These are phyloP conservation scores for Athripsodes cinereus DNA, from an alignment of 2,888 invertebrate genomes.

Conservation along the genomic window DNA sequence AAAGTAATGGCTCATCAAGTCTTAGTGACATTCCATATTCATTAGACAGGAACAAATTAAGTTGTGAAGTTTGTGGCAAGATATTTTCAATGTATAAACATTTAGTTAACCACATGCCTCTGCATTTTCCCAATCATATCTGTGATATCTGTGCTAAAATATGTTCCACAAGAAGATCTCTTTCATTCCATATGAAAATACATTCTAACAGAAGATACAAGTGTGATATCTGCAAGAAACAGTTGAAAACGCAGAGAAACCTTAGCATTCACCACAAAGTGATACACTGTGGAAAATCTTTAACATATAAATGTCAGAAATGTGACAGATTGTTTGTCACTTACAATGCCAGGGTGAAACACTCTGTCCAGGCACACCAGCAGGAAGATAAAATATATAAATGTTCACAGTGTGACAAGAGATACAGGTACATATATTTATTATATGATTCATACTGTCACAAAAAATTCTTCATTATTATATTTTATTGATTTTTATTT, in stretches of 20 bases:
- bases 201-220: slow-evolving; percentile 10
- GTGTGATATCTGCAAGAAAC: slow-evolving; percentile 17
- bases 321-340: slow-evolving; percentile 16
- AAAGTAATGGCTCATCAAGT: too few species aligned
- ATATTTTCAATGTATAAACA: slow-evolving; percentile 12
- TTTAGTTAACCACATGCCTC: slow-evolving; percentile 18
- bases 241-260: slow-evolving; percentile 15
- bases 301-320: slow-evolving; percentile 16
- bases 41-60: not conserved
- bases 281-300: slow-evolving; percentile 19
- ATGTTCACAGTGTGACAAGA: slow-evolving; percentile 21
- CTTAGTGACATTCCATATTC: not conserved
- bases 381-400: slow-evolving; percentile 22
- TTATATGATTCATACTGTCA: not conserved
- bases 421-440: slow-evolving; percentile 9
- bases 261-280: slow-evolving; percentile 14
- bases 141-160: slow-evolving; percentile 23
- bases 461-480: too few species aligned
- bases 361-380: slow-evolving; percentile 17
- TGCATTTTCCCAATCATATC: slow-evolving; percentile 21
- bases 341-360: slow-evolving; percentile 21
- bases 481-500: too few species aligned
- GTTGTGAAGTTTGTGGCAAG: not conserved
- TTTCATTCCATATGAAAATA: slow-evolving; percentile 15
- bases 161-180: slow-evolving; percentile 14